phyloP scores from a whole-genome alignment of 1,140 invertebrate genomes.

The Drosophila santomea region DNA sequence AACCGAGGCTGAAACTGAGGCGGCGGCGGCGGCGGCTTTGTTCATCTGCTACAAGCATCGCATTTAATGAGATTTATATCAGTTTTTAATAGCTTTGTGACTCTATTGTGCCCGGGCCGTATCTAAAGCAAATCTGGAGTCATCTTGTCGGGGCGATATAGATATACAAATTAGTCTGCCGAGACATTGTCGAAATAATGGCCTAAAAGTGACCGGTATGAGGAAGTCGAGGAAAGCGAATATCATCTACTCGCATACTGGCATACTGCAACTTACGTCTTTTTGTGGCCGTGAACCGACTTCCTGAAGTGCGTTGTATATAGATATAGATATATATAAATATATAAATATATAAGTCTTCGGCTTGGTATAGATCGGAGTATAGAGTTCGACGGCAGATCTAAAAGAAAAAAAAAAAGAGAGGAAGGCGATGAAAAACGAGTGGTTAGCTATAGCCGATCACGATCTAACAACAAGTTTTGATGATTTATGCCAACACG shows the following conservation, averaged over 20 bases:
- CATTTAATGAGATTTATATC: conserved; percentile 82
- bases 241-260: background rate
- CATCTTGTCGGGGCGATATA: conserved; percentile 45
- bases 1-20: conserved; percentile 10
- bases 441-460: conserved; percentile 20
- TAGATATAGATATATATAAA: background rate
- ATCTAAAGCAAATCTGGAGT: conserved; percentile 53
- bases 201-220: conserved; percentile 44
- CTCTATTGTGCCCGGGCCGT: conserved; percentile 66
- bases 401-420: conserved; percentile 6
- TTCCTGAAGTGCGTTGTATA: conserved; percentile 16
- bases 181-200: conserved; percentile 67
- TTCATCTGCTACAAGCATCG: conserved; percentile 78
- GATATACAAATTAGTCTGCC: conserved; percentile 68
- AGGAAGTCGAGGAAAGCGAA: conserved; percentile 13
- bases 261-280: conserved; percentile 31
- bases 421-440: background rate
- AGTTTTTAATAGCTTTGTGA: conserved; percentile 82
- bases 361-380: conserved; percentile 13
- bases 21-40: conserved; percentile 62
- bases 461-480: conserved; percentile 20
- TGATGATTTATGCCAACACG: conserved; percentile 28
- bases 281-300: background rate
- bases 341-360: conserved; percentile 17
- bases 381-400: conserved; percentile 17